Evolutionary conservation across 2,888 invertebrate species (phyloP).

Genomic region (Ichneumoninae sp.): DNA sequence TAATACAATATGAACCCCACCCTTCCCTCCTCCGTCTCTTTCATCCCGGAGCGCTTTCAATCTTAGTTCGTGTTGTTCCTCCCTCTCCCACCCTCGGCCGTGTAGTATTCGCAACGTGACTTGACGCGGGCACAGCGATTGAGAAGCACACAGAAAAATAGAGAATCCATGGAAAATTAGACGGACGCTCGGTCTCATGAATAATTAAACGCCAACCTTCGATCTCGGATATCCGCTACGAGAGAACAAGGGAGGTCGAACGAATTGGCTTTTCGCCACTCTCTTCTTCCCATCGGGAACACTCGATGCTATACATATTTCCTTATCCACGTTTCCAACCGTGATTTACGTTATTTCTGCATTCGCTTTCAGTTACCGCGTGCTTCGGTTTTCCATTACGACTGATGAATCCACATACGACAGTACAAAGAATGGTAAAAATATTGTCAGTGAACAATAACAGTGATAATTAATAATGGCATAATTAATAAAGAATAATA

Average conservation of each 20-base stretch:
- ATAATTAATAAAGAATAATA: too few relatives aligned
- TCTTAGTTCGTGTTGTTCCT: slow-evolving; percentile 49
- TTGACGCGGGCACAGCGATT: slow-evolving; percentile 31
- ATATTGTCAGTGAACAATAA: too few relatives aligned
- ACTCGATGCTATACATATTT: neutral
- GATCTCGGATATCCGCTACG: slow-evolving; percentile 50
- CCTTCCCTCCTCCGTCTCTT: slow-evolving; percentile 26
- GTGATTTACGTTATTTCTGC: slow-evolving; percentile 19
- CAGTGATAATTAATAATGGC: too few relatives aligned
- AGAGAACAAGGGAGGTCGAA: slow-evolving; percentile 48
- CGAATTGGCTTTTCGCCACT: slow-evolving; percentile 16
- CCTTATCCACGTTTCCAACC: neutral
- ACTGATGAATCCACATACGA: neutral
- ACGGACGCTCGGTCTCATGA: slow-evolving; percentile 63
- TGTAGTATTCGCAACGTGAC: slow-evolving; percentile 53
- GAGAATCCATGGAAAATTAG: slow-evolving; percentile 60
- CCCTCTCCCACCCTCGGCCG: slow-evolving; percentile 13
- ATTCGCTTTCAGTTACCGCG: neutral
- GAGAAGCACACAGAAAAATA: slow-evolving; percentile 45
- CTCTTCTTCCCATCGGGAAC: neutral
- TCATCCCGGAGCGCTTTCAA: slow-evolving; percentile 56
- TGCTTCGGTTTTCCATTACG: neutral
- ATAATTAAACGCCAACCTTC: slow-evolving; percentile 64
- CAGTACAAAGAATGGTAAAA: too few relatives aligned
- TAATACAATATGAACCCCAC: neutral